phyloP scores from a whole-genome alignment of 1,140 invertebrate genomes.

The Oryctes rhinoceros region DNA sequence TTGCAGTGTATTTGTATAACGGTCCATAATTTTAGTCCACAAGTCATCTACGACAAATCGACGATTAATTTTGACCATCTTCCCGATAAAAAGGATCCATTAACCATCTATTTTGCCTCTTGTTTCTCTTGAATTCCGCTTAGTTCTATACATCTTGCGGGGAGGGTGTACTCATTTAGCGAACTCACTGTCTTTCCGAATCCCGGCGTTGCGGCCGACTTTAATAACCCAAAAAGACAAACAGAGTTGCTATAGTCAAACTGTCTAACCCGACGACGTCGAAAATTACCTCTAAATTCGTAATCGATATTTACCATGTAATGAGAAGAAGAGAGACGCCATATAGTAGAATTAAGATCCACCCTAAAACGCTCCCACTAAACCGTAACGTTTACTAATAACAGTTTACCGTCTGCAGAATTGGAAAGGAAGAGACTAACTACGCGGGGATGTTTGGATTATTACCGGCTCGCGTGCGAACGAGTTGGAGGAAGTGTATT shows the following conservation, averaged over 20 bases:
- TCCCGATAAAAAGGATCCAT: too few relatives aligned
- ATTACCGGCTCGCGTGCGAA: background rate
- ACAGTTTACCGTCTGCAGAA: conserved; percentile 3
- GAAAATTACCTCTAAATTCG: background rate
- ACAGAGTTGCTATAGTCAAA: background rate
- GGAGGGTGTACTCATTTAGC: background rate
- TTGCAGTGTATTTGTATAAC: too few relatives aligned
- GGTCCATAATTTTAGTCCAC: too few relatives aligned
- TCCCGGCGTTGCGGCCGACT: background rate
- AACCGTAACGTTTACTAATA: background rate
- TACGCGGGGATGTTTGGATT: background rate
- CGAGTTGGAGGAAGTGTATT: background rate
- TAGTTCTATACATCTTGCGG: too few relatives aligned
- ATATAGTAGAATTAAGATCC: background rate
- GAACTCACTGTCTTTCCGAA: background rate
- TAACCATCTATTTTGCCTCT: too few relatives aligned
- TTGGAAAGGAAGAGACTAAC: too few relatives aligned
- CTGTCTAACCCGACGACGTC: background rate
- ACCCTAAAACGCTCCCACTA: background rate
- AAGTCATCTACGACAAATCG: too few relatives aligned
- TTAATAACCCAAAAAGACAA: background rate
- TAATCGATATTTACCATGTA: background rate
- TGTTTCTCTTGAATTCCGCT: too few relatives aligned
- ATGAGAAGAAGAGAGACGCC: background rate
- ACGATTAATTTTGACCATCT: too few relatives aligned